Base-by-base conservation (phyloP, 2,797 vertebrate species). In the Melanotaenia maccullochi region DNA sequence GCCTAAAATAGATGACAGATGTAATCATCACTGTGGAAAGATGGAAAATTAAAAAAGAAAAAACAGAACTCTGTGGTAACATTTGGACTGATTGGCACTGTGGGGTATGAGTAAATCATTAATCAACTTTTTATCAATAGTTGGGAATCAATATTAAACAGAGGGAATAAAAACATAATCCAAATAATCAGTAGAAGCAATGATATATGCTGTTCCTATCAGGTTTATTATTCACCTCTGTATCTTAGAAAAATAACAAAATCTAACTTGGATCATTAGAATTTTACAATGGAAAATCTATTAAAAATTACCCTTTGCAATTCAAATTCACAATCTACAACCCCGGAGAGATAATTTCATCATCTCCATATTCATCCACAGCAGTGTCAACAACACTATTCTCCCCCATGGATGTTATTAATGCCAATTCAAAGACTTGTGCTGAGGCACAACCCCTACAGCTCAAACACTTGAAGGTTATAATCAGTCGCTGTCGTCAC, bases 251-350 rank as follows among this genome's bases (percentile, higher is more conserved):
- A 60, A 71, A 73, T 66, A 35, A 60, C 44, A 22, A 60, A 58
- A 9, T 62, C 62, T 62, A 68, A 47, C 64, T 54, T 60, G 52
- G 25, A 57, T 66, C 75, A 82, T 86, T 85, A 60, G 42, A 51
- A n/a, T 83, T 84, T 82, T 79, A 74, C 71, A 73, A 51, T 56
- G 60, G 62, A 81, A 78, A 61, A 61, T 57, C 80, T 81, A 78
- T 88, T 78, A 73, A 84, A 87, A 87, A 88, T 83, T 69, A 85
- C 51, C 73, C 75, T 88, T 82, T 86, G 83, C 85, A 90, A 90
- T 88, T 90, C 80, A 86, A 86, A 90, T 90, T 32, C 35, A 78
- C 84, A 72, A 76, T 74, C 72, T 62, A 65, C 67, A 82, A 68
- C 85, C 87, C 84, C 16, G 49, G 73, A 79, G 85, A 75, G 89